Conservation (phyloP, 1,140 invertebrate genomes). For the Achroia grisella region DNA sequence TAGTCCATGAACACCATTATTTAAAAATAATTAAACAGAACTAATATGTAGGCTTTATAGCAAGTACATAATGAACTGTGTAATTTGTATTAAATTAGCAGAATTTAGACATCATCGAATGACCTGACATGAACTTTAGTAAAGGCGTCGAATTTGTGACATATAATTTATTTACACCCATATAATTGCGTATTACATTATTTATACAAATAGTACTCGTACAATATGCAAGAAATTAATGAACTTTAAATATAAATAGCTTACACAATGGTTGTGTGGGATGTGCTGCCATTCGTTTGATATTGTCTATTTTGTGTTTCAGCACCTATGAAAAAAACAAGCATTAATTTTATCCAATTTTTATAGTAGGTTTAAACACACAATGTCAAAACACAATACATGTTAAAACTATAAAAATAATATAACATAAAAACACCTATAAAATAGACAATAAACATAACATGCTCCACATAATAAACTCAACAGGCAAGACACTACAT, state of each 20-base stretch:
- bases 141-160: too few relatives aligned
- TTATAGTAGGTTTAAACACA: neutral
- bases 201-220: too few relatives aligned
- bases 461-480: conserved; percentile 5
- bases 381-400: neutral
- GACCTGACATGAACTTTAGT: too few relatives aligned
- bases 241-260: conserved; percentile 45
- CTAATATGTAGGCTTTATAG: too few relatives aligned
- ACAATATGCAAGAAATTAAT: too few relatives aligned
- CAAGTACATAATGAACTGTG: too few relatives aligned
- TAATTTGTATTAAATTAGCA: too few relatives aligned
- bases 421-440: neutral
- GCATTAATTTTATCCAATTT: conserved; percentile 9
- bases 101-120: too few relatives aligned
- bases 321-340: conserved; percentile 78
- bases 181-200: too few relatives aligned
- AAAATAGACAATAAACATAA: conserved; percentile 8
- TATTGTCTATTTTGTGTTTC: conserved; percentile 93
- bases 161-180: too few relatives aligned
- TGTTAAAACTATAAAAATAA: neutral
- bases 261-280: conserved; percentile 95
- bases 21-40: too few relatives aligned
- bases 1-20: too few relatives aligned
- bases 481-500: conserved; percentile 9
- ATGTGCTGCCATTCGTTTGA: conserved; percentile 96